These are phyloP conservation scores for Ursus arctos DNA, from an alignment of 2,113 vertebrate genomes.

Conservation along the genomic window DNA sequence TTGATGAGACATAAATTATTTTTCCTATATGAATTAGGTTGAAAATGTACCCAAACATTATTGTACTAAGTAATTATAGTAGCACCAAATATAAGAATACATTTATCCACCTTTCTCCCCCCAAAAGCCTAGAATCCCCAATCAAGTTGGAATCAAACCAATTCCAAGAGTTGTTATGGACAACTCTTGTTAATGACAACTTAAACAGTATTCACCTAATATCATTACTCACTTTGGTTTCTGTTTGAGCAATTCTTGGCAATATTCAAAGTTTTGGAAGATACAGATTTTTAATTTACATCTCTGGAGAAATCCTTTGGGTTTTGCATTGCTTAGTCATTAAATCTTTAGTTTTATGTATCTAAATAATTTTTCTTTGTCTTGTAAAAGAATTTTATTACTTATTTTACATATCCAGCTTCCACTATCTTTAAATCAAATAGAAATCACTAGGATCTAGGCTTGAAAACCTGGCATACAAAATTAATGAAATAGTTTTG, in stretches of 20 bases:
- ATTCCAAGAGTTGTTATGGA: background rate
- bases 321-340: background rate
- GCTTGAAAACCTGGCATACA: background rate
- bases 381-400: background rate
- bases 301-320: background rate
- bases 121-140: background rate
- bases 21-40: background rate
- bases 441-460: background rate
- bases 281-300: background rate
- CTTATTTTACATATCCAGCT: constrained; percentile 1
- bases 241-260: background rate
- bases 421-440: constrained; percentile 30
- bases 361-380: constrained; percentile 18
- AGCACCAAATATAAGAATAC: background rate
- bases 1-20: background rate
- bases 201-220: background rate
- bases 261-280: background rate
- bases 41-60: background rate
- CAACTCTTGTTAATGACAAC: background rate
- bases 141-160: background rate
- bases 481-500: constrained; percentile 64
- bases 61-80: background rate
- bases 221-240: background rate
- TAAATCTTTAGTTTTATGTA: constrained; percentile 37
- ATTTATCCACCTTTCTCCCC: background rate